Evolutionary conservation across 1,140 invertebrate genomes (phyloP).

Genomic region (Ceratosolen solmsi): DNA sequence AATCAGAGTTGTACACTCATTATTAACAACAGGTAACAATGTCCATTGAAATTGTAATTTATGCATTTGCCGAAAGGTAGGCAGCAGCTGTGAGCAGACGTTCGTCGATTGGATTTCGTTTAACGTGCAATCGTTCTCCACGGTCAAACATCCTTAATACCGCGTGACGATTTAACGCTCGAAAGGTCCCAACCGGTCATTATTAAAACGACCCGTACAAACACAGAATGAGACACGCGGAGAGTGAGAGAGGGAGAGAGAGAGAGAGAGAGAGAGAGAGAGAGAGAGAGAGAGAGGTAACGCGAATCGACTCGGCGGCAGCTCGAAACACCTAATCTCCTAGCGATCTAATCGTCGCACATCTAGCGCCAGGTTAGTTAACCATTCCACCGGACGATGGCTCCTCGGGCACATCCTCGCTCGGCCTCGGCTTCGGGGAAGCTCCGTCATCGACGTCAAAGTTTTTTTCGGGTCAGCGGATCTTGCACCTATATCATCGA

Average conservation of each 20-base stretch:
- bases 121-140: background rate
- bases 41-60: background rate
- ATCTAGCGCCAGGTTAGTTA: background rate
- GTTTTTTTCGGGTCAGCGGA: constrained; percentile 10
- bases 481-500: constrained; percentile 42
- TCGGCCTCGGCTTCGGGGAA: constrained; percentile 38
- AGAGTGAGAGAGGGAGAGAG: background rate
- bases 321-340: background rate
- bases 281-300: background rate
- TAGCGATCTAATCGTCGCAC: constrained; percentile 9
- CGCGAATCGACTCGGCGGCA: background rate
- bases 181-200: background rate
- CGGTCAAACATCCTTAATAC: background rate
- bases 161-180: constrained; percentile 14
- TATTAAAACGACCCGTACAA: background rate
- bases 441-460: constrained; percentile 13
- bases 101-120: constrained; percentile 6
- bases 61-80: background rate
- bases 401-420: background rate
- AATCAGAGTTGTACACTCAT: background rate
- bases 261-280: background rate
- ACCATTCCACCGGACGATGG: background rate
- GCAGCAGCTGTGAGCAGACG: background rate
- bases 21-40: background rate
- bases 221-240: no score